Base-by-base conservation (phyloP, 2,888 invertebrate species). In the Drosophila testacea region DNA sequence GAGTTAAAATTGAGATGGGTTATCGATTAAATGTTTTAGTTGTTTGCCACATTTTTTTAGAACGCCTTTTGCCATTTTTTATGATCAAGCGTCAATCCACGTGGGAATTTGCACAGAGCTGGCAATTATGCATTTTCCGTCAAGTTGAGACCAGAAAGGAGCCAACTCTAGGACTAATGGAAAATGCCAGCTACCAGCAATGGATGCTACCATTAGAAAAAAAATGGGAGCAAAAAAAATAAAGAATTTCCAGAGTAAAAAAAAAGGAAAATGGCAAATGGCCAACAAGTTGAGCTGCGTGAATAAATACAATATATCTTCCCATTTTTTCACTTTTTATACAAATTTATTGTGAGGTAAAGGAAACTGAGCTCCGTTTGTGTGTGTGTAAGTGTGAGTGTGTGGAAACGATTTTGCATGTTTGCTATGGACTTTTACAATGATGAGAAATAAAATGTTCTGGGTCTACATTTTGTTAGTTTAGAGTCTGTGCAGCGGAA, bases 271-370 rank as follows among this genome's bases (percentile, higher is more conserved):
- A 62, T 74, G 74, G 76, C 74, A 77, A 70, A 27, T 60, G 65
- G 79, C 76, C 76, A 77, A 60, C 57, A 65, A 74, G 46, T 78
- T 48, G 59, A 69, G 39, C 50, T 73, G 65, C 57, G 50, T 63
- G 59, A 47, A 62, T 39, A 65, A 59, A 52, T 66, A 60, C 32
- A 34, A 73, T 39, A 71, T 59, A 62, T 46, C 34, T 16, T 46
- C 13, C 28, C n/a, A 50, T 36, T 38, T 46, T 30, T 32, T 36
- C 48, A 22, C 42, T 30, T 60, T 41, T n/a, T 36, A 38, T 7
- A 27, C 16, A 39, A 13, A 77, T 72, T 46, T 63, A 60, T 48
- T 52, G 44, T 41, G 13, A 67, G 32, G 13, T 60, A 44, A 55
- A 30, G 62, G 50, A 51, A 39, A 55, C 48, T 59, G 65, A 30